These are phyloP conservation scores for Heteronetta atricapilla DNA, from an alignment of 2,113 vertebrate genomes.

Conservation along the genomic window DNA sequence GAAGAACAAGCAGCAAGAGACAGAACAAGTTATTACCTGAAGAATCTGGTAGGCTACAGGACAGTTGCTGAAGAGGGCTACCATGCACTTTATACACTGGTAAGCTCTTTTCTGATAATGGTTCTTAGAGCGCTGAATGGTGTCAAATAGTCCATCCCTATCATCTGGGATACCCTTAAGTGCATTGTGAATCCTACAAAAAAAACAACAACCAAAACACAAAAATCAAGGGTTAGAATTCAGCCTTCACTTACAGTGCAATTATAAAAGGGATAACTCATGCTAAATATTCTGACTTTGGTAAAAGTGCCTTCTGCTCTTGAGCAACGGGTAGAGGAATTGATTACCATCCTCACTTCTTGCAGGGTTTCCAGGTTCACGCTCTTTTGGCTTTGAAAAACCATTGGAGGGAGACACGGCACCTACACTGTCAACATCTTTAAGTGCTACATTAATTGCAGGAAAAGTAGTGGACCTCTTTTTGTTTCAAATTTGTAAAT, in stretches of 20 bases:
- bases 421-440: not conserved
- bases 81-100: slow-evolving; percentile 99
- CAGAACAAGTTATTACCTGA: slow-evolving; percentile 81
- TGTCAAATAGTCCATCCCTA: slow-evolving; percentile 97
- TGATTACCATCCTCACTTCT: not conserved
- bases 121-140: slow-evolving; percentile 99
- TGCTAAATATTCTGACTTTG: not conserved
- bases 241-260: not conserved
- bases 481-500: not conserved
- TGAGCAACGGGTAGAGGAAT: not conserved
- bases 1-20: not conserved
- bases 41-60: slow-evolving; percentile 98
- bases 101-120: slow-evolving; percentile 99
- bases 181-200: slow-evolving; percentile 95
- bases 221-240: not conserved
- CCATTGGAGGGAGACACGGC: not conserved
- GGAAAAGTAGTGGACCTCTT: not conserved
- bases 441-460: not conserved
- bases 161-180: slow-evolving; percentile 99
- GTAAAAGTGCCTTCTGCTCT: not conserved
- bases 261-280: not conserved
- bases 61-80: slow-evolving; percentile 98
- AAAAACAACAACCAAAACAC: not conserved
- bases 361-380: not conserved
- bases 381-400: not conserved